phyloP scores from a whole-genome alignment of 1,140 invertebrate species.

The Phthorimaea operculella region DNA sequence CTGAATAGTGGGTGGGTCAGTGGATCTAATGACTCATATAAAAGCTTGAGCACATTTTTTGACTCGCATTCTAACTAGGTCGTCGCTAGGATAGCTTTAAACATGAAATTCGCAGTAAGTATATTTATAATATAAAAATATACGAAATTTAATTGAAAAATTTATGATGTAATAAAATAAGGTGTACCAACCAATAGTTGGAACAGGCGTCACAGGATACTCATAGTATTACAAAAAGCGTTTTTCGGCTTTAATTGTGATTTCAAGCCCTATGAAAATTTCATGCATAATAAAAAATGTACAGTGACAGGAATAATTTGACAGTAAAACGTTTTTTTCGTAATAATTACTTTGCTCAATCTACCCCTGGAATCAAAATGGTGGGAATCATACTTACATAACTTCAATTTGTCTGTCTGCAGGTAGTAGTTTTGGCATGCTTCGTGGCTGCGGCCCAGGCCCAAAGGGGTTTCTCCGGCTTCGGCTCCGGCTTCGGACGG shows the following conservation, averaged over 20 bases:
- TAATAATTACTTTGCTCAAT: no score
- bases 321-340: no score
- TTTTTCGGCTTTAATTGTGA: no score
- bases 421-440: slow-evolving; percentile 44
- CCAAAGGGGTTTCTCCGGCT: slow-evolving; percentile 27
- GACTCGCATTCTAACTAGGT: slow-evolving; percentile 56
- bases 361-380: no score
- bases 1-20: slow-evolving; percentile 56
- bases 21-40: slow-evolving; percentile 51
- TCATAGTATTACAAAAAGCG: no score
- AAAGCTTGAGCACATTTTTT: slow-evolving; percentile 55
- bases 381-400: no score
- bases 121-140: slow-evolving; percentile 3
- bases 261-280: no score
- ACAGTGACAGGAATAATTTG: no score
- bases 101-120: slow-evolving; percentile 58
- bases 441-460: slow-evolving; percentile 38
- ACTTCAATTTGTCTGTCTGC: background rate
- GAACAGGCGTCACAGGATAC: no score
- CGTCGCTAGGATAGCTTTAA: slow-evolving; percentile 44
- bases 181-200: no score
- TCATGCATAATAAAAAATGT: no score
- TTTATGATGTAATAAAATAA: no score
- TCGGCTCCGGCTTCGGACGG: slow-evolving; percentile 21
- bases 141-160: background rate